Conservation (phyloP, 2,113 vertebrate genomes). For the Climacteris rufus region DNA sequence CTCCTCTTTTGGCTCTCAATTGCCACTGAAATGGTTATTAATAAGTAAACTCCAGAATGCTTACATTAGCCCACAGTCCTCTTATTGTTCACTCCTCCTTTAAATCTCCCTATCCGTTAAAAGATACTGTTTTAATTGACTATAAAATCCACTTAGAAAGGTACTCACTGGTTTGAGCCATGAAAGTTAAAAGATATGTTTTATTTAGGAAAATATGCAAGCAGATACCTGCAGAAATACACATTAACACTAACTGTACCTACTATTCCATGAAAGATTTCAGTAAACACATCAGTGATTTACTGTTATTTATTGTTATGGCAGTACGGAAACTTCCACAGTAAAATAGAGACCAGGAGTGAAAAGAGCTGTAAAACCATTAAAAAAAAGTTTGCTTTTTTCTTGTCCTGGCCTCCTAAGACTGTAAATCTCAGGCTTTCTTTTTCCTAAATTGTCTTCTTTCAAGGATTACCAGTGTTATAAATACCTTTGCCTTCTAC, state of each 20-base stretch:
- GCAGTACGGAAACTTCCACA: conserved; percentile 44
- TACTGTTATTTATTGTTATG: conserved; percentile 9
- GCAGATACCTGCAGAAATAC: not conserved
- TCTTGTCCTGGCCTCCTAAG: conserved; percentile 39
- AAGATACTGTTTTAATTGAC: conserved; percentile 20
- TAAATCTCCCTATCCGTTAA: conserved; percentile 31
- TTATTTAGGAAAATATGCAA: not conserved
- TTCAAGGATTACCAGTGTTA: conserved; percentile 65
- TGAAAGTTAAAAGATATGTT: not conserved
- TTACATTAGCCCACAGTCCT: conserved; percentile 37
- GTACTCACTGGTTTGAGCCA: not conserved
- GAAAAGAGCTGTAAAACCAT: conserved; percentile 71
- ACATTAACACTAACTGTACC: not conserved
- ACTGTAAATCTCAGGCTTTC: conserved; percentile 71
- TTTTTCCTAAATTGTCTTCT: conserved; percentile 62
- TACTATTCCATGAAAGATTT: conserved; percentile 8
- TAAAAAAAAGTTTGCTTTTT: conserved; percentile 41
- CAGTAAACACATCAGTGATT: not conserved
- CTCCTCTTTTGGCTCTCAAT: not conserved
- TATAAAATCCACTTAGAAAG: conserved; percentile 34
- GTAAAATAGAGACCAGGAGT: conserved; percentile 40
- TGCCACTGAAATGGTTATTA: conserved; percentile 43
- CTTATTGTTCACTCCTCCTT: conserved; percentile 42
- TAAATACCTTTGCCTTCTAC: conserved; percentile 73
- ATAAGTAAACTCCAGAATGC: conserved; percentile 52